Base-by-base conservation (phyloP, 2,797 vertebrate genomes). In the Sebastes diaconus region DNA sequence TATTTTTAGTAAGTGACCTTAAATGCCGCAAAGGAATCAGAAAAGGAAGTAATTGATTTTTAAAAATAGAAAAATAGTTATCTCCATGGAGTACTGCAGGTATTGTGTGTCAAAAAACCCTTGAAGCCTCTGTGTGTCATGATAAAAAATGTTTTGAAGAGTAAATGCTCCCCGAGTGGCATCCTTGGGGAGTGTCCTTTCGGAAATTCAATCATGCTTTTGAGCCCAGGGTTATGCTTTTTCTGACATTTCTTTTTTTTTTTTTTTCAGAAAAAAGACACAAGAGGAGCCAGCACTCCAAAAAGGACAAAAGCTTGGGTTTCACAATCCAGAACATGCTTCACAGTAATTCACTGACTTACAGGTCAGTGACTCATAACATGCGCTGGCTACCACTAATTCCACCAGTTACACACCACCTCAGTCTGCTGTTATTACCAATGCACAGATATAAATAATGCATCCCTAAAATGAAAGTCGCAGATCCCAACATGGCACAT, bases 121-220 rank as follows among this genome's bases (percentile, higher is more conserved):
- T 46, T 29, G 29, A 83, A 68, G 54, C 25, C 13, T 32, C 1
- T 8, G 7, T 8, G 12, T 69, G 30, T 78, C 73, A 68, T 73
- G 52, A 72, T 64, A 42, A 59, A 70, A 75, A 66, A 73, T 36
- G 16, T 73, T 83, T 69, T 79, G 30, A 88, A 58, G 36, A 67
- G 65, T 50, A 74, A 80, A 77, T 78, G 46, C 57, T 79, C 50
- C 46, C 52, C 54, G 80, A 63, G 70, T 74, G 60, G 54, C 71
- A 71, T 81, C 74, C 63, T 75, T 68, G 29, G 16, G 54, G 46
- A 16, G 30, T 67, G 65, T 81, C 77, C 30, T 87, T 87, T 77
- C 64, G 20, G 65, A 80, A 77, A 68, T 50, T 55, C 61, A 68
- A 50, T 77, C 58, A 70, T 73, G 72, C 61, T 84, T 71, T 50